phyloP scores from a whole-genome alignment of 2,888 invertebrate species.

The Hemicrepidius hirtus region DNA sequence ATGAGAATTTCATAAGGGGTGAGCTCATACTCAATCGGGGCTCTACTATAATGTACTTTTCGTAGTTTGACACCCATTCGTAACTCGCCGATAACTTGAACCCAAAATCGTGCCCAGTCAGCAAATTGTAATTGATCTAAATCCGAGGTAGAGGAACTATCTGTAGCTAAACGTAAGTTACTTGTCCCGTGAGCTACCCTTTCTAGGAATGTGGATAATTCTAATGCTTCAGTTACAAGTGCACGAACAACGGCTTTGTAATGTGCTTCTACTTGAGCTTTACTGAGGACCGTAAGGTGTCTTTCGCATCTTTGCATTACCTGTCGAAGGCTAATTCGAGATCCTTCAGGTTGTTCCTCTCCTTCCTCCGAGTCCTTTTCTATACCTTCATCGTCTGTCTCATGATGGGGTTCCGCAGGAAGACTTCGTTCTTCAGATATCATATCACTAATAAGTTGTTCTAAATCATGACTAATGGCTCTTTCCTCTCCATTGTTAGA shows the following conservation, averaged over 20 bases:
- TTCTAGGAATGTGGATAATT: conserved; percentile 92
- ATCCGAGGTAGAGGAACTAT: conserved; percentile 78
- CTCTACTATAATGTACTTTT: conserved; percentile 86
- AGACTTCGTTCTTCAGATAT: conserved; percentile 73
- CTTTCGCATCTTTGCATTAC: conserved; percentile 62
- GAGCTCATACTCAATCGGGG: conserved; percentile 92
- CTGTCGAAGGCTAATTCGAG: conserved; percentile 55
- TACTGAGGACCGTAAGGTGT: conserved; percentile 64
- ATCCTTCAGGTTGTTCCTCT: conserved; percentile 73
- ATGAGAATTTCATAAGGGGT: conserved; percentile 98
- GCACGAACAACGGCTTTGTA: conserved; percentile 95
- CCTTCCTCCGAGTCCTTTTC: conserved; percentile 89
- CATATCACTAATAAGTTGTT: conserved; percentile 91
- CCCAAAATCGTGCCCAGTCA: conserved; percentile 97
- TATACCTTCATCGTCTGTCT: conserved; percentile 92
- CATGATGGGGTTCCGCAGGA: conserved; percentile 68
- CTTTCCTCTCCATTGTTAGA: conserved; percentile 90
- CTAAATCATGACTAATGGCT: conserved; percentile 88
- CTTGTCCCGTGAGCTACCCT: conserved; percentile 85
- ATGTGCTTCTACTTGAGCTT: conserved; percentile 82
- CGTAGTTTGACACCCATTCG: conserved; percentile 94
- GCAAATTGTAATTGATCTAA: conserved; percentile 89
- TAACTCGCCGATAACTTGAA: conserved; percentile 94
- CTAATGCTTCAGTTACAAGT: conserved; percentile 92
- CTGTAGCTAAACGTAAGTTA: conserved; percentile 78